Evolutionary conservation across 2,113 vertebrate genomes (phyloP).

Genomic region (Centropristis striata): DNA sequence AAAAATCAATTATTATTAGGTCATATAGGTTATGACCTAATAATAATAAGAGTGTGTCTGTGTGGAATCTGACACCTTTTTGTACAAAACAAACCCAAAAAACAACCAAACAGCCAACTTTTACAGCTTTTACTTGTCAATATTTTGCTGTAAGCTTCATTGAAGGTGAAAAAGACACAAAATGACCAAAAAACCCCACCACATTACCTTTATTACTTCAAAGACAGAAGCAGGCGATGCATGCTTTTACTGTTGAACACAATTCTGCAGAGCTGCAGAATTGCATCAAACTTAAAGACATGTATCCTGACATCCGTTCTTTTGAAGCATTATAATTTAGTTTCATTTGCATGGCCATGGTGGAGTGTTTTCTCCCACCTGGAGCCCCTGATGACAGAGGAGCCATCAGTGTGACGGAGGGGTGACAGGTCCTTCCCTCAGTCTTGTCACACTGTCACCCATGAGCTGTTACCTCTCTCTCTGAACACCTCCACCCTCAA

Average conservation of each 20-base stretch:
- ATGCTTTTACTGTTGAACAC: too few relatives aligned
- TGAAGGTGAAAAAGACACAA: too few relatives aligned
- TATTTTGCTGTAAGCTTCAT: not conserved
- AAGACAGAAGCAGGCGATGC: too few relatives aligned
- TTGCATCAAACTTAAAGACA: not conserved
- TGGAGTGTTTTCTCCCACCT: slow-evolving; percentile 36
- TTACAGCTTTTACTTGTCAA: not conserved
- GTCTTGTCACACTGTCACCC: slow-evolving; percentile 69
- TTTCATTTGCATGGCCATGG: slow-evolving; percentile 49
- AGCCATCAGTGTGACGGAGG: slow-evolving; percentile 56
- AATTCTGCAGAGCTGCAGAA: too few relatives aligned
- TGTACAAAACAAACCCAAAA: not conserved
- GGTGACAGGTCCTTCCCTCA: slow-evolving; percentile 56
- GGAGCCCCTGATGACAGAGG: slow-evolving; percentile 40
- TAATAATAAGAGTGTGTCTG: too few relatives aligned
- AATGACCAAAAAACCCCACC: too few relatives aligned
- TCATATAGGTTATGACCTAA: too few relatives aligned
- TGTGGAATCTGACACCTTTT: slow-evolving; percentile 1
- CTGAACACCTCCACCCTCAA: slow-evolving; percentile 58
- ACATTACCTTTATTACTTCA: not conserved
- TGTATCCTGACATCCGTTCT: slow-evolving; percentile 5
- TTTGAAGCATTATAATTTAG: slow-evolving; percentile 41
- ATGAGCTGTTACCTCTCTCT: slow-evolving; percentile 61
- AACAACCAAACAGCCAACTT: not conserved
- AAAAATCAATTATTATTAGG: too few relatives aligned